Percentiles rank a stretch among this genome's conserved stretches.
Evolutionary conservation across 1,140 invertebrate genomes (phyloP).

Genomic region (Lanistes nyassanus): DNA sequence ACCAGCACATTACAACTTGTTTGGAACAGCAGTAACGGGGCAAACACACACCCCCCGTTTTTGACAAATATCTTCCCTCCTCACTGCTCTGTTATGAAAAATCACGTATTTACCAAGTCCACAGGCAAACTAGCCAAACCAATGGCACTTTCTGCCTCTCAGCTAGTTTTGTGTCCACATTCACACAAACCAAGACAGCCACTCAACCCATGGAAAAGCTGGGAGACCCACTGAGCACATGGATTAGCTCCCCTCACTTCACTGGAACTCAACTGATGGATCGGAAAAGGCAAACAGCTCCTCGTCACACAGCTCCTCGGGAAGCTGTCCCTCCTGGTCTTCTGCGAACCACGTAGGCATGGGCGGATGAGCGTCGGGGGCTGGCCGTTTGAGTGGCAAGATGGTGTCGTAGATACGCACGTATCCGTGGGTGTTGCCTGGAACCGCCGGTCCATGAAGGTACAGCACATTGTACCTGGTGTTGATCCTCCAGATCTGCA

Average conservation of each 20-base stretch:
- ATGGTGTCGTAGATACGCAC: constrained; percentile 86
- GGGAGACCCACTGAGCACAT: too few relatives aligned
- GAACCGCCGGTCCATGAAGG: constrained; percentile 81
- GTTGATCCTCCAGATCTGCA: constrained; percentile 88
- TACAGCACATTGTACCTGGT: constrained; percentile 94
- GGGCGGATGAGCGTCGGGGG: constrained; percentile 71
- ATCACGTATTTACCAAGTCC: too few relatives aligned
- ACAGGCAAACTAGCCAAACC: too few relatives aligned
- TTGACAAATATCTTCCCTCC: too few relatives aligned
- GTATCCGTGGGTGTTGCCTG: constrained; percentile 83
- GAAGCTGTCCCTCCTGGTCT: constrained; percentile 62
- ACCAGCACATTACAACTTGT: too few relatives aligned
- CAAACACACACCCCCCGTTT: too few relatives aligned
- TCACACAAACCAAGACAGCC: too few relatives aligned
- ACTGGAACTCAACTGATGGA: constrained; percentile 76
- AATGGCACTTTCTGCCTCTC: too few relatives aligned
- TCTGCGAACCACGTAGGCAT: constrained; percentile 81
- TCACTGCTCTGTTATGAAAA: too few relatives aligned
- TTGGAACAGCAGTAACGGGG: too few relatives aligned
- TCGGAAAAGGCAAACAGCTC: constrained; percentile 78
- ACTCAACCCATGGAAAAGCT: too few relatives aligned
- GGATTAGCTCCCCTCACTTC: constrained; percentile 59
- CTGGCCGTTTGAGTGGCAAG: constrained; percentile 68
- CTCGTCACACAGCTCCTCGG: constrained; percentile 79
- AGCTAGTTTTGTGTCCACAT: too few relatives aligned